A percentile compares a stretch with the other conserved stretches of the same genome.
Conservation (phyloP, 2,113 vertebrate genomes). For the Vulpes ferrilata region DNA sequence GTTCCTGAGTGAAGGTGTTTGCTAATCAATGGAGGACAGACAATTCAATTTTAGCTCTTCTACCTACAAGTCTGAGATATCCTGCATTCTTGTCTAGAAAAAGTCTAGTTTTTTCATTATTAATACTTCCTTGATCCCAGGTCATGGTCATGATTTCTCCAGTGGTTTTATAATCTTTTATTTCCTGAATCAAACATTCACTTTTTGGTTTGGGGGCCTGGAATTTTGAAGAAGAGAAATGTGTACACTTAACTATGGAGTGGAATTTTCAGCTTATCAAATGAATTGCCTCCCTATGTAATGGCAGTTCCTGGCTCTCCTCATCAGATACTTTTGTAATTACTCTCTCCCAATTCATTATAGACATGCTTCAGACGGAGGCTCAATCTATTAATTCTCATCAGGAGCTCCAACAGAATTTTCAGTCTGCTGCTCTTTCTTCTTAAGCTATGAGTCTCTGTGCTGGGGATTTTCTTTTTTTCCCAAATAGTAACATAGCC, state of each 20-base stretch:
- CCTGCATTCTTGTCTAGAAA: neutral
- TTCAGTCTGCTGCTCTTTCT: neutral
- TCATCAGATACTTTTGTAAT: slow-evolving; percentile 36
- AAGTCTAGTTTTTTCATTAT: neutral
- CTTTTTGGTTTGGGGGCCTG: neutral
- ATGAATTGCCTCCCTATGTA: neutral
- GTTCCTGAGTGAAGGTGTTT: neutral
- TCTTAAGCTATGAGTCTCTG: slow-evolving; percentile 23
- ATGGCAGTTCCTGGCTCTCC: neutral
- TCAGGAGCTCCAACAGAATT: neutral
- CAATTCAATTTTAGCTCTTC: neutral
- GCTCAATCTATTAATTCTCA: slow-evolving; percentile 47
- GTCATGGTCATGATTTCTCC: neutral
- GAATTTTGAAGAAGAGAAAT: neutral
- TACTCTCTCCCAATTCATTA: slow-evolving; percentile 45
- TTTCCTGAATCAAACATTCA: neutral
- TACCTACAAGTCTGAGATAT: neutral
- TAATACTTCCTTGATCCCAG: neutral
- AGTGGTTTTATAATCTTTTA: neutral
- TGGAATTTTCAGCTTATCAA: neutral
- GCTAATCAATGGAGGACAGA: neutral
- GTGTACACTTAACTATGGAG: neutral
- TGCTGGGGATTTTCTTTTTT: neutral
- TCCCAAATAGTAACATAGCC: neutral
- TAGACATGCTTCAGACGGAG: slow-evolving; percentile 5